Evolutionary conservation across 2,888 invertebrate species (phyloP).

Genomic region (Caenorhabditis sp.): DNA sequence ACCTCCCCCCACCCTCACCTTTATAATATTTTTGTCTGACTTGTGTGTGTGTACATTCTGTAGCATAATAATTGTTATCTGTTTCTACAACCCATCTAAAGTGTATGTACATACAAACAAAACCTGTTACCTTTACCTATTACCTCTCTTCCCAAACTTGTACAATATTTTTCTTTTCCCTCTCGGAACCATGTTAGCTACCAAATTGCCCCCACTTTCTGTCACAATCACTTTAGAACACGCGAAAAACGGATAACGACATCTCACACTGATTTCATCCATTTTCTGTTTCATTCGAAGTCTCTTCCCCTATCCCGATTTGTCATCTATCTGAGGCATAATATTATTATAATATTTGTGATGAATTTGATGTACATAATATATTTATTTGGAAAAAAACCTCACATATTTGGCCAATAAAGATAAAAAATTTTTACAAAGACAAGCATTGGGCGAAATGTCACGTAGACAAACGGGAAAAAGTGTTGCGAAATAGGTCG

Average conservation of each 20-base stretch:
- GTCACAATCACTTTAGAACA: conserved; percentile 60
- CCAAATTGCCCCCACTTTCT: conserved; percentile 54
- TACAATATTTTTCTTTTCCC: too few relatives aligned
- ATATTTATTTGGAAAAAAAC: conserved; percentile 41
- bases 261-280: conserved; percentile 49
- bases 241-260: conserved; percentile 59
- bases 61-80: conserved; percentile 53
- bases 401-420: conserved; percentile 29
- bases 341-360: conserved; percentile 26
- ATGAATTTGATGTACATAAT: conserved; percentile 17
- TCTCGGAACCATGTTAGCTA: too few relatives aligned
- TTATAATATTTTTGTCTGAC: neutral
- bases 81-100: conserved; percentile 24
- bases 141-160: neutral
- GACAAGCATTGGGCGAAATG: too few relatives aligned
- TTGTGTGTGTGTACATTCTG: conserved; percentile 46
- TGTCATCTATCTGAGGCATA: too few relatives aligned
- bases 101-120: conserved; percentile 44
- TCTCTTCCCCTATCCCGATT: too few relatives aligned
- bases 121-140: conserved; percentile 8
- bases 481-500: conserved; percentile 38
- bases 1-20: neutral
- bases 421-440: too few relatives aligned
- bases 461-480: neutral
- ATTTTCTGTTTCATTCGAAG: neutral